Conservation (phyloP, 1,140 invertebrate species). For the Bombus breviceps region DNA sequence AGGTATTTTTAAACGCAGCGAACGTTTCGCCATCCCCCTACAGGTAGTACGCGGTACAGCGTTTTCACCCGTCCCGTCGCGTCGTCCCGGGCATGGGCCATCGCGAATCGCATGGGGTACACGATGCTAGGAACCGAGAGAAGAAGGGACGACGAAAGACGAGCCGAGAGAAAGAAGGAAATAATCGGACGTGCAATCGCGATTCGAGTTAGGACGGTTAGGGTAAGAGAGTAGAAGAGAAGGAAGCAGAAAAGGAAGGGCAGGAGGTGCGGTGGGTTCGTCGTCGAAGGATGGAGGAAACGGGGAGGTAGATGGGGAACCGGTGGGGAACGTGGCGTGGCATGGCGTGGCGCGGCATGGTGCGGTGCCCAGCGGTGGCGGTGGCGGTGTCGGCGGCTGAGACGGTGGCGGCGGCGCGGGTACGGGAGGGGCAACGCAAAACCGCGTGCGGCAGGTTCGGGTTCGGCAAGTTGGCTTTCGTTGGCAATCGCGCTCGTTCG, state of each 20-base stretch:
- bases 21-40: conserved; percentile 65
- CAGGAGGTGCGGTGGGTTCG: conserved; percentile 53
- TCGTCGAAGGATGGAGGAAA: conserved; percentile 56
- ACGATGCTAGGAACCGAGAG: conserved; percentile 36
- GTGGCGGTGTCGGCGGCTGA: conserved; percentile 14
- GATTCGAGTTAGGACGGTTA: conserved; percentile 56
- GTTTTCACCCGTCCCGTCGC: conserved; percentile 54
- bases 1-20: conserved; percentile 73
- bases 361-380: conserved; percentile 24
- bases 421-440: conserved; percentile 45
- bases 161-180: neutral
- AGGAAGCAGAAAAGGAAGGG: conserved; percentile 62
- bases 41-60: conserved; percentile 30
- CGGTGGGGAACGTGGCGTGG: conserved; percentile 2
- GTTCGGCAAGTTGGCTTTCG: conserved; percentile 78
- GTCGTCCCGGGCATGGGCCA: conserved; percentile 44
- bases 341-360: neutral
- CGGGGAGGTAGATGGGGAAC: conserved; percentile 40
- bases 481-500: conserved; percentile 81
- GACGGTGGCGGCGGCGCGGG: neutral
- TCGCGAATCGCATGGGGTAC: conserved; percentile 63
- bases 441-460: conserved; percentile 69
- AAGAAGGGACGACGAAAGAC: neutral
- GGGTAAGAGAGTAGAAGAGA: conserved; percentile 31
- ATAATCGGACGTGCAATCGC: conserved; percentile 38